These are phyloP conservation scores for Hypomesus transpacificus DNA, from an alignment of 2,113 vertebrate species.

Conservation along the genomic window DNA sequence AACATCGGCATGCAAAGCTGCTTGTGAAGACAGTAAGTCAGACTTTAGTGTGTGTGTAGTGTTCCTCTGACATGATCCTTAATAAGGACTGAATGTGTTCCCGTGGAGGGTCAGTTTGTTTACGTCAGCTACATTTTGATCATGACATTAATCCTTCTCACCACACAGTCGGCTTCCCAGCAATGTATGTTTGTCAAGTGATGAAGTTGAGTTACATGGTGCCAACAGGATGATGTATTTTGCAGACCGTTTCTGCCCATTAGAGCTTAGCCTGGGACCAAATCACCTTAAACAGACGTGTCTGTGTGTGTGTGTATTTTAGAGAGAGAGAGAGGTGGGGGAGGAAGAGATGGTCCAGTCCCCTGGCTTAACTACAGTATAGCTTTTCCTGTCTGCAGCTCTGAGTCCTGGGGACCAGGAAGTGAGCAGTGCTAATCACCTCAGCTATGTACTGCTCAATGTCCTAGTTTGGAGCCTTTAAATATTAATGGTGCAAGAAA, in stretches of 20 bases:
- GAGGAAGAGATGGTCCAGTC: conserved; percentile 37
- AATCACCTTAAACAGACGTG: conserved; percentile 5
- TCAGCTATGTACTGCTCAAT: conserved; percentile 1
- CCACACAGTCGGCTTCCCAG: too few relatives aligned
- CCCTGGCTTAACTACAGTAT: conserved; percentile 38
- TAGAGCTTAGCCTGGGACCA: conserved; percentile 23
- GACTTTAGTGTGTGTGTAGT: neutral
- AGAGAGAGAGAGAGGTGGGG: conserved; percentile 1
- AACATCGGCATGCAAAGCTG: conserved; percentile 41
- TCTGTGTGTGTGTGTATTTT: neutral
- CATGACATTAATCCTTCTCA: too few relatives aligned
- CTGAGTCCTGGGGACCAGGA: conserved; percentile 45
- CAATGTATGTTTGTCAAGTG: too few relatives aligned
- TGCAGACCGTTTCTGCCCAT: neutral
- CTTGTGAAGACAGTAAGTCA: neutral
- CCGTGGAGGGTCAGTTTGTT: too few relatives aligned
- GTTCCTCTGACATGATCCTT: too few relatives aligned
- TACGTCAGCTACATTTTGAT: too few relatives aligned
- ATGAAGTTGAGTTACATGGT: too few relatives aligned
- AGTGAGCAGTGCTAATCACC: conserved; percentile 44
- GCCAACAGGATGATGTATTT: neutral
- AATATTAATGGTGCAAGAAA: conserved; percentile 60
- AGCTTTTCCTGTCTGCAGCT: conserved; percentile 16
- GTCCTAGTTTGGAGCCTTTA: conserved; percentile 61
- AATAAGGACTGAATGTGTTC: too few relatives aligned